Conservation (phyloP, 92 coral and sea anemone genomes). For the Porites cylindrica region DNA sequence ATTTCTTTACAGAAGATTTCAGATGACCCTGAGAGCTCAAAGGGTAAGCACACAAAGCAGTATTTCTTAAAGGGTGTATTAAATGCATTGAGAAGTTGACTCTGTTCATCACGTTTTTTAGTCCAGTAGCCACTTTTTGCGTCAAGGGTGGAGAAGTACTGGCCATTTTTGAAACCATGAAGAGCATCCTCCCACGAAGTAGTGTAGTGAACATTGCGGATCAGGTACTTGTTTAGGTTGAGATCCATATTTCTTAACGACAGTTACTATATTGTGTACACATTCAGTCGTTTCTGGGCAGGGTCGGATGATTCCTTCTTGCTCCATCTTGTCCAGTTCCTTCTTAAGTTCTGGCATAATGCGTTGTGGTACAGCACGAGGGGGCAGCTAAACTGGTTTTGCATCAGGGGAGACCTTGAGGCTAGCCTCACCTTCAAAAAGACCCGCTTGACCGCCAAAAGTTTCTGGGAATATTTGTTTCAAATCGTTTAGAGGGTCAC, state of each 20-base stretch:
- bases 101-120: constrained; percentile 59
- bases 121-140: constrained; percentile 79
- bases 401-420: constrained; percentile 72
- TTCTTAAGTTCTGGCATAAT: constrained; percentile 74
- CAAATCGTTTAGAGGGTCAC: constrained; percentile 72
- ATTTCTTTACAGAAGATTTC: constrained; percentile 81
- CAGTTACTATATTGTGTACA: constrained; percentile 78
- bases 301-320: constrained; percentile 77
- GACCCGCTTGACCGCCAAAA: constrained; percentile 76
- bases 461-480: constrained; percentile 69
- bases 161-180: constrained; percentile 66
- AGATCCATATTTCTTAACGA: constrained; percentile 67
- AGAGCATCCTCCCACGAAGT: constrained; percentile 72
- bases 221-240: constrained; percentile 61
- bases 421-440: constrained; percentile 69
- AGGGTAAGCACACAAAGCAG: constrained; percentile 70
- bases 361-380: constrained; percentile 75
- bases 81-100: constrained; percentile 72
- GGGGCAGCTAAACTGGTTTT: constrained; percentile 72
- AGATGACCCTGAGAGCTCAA: constrained; percentile 69
- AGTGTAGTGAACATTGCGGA: constrained; percentile 70
- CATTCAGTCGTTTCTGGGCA: constrained; percentile 84
- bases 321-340: constrained; percentile 73
- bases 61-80: constrained; percentile 73
- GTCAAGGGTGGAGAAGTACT: constrained; percentile 69